A percentile compares a stretch with the other conserved stretches of the same genome.
Evolutionary conservation across 1,140 invertebrate species (phyloP).

Genomic region (Danaus melanippus): DNA sequence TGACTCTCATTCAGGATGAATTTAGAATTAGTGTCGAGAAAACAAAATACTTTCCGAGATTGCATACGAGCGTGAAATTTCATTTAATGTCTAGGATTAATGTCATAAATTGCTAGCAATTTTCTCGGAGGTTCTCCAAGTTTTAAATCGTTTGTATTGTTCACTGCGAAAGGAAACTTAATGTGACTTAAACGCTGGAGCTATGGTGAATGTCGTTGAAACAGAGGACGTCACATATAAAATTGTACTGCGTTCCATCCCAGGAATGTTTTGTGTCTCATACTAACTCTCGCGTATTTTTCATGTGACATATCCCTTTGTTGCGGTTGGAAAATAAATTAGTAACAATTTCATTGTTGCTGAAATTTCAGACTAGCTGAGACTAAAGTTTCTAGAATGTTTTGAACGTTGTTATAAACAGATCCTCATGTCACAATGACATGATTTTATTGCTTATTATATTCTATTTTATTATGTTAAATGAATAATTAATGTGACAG

Average conservation of each 20-base stretch:
- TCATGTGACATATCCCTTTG: constrained; percentile 68
- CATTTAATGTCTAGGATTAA: constrained; percentile 60
- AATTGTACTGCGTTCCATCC: constrained; percentile 45
- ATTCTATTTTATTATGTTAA: not conserved
- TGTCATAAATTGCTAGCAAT: constrained; percentile 57
- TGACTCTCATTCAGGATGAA: constrained; percentile 40
- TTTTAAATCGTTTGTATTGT: constrained; percentile 63
- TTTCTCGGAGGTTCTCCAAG: constrained; percentile 43
- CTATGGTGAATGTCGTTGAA: constrained; percentile 42
- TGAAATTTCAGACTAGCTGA: constrained; percentile 42
- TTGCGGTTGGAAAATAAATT: constrained; percentile 68
- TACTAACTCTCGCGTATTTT: constrained; percentile 56
- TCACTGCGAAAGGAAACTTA: constrained; percentile 48
- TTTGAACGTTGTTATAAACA: constrained; percentile 21
- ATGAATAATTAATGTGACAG: not conserved
- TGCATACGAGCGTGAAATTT: constrained; percentile 56
- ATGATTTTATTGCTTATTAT: constrained; percentile 9
- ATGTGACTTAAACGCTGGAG: constrained; percentile 56
- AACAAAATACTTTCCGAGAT: constrained; percentile 39
- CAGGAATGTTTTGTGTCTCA: constrained; percentile 54
- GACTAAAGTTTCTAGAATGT: constrained; percentile 26
- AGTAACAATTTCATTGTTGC: constrained; percentile 70
- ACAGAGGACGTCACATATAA: constrained; percentile 49
- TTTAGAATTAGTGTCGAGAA: constrained; percentile 44
- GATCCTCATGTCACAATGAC: constrained; percentile 13